Evolutionary conservation across 2,888 invertebrate genomes (phyloP).

Genomic region (Pseudococcus jackbeardsleyi): DNA sequence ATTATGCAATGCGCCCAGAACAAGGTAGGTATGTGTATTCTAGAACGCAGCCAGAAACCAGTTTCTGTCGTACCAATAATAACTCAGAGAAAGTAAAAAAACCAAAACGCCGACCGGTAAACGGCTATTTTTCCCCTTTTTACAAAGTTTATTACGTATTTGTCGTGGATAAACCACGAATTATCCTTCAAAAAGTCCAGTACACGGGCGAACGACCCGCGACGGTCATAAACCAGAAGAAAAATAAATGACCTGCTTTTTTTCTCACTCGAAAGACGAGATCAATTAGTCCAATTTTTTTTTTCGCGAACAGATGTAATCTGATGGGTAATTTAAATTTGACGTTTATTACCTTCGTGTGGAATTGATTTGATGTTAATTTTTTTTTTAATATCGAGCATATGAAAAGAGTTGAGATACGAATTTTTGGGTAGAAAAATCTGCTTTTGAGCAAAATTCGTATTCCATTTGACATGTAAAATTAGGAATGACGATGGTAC

Average conservation of each 20-base stretch:
- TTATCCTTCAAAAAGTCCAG: slow-evolving; percentile 61
- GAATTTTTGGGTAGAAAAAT: neutral
- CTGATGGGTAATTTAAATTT: neutral
- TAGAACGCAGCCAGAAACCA: slow-evolving; percentile 58
- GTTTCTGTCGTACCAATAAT: slow-evolving; percentile 59
- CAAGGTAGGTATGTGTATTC: slow-evolving; percentile 58
- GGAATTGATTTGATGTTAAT: neutral
- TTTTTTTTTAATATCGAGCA: neutral
- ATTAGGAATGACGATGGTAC: neutral
- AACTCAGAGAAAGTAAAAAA: slow-evolving; percentile 62
- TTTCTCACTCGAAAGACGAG: neutral
- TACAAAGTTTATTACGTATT: slow-evolving; percentile 39
- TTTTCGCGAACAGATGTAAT: neutral
- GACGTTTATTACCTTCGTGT: neutral
- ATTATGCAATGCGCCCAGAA: slow-evolving; percentile 46
- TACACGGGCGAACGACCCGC: slow-evolving; percentile 48
- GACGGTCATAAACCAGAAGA: slow-evolving; percentile 21
- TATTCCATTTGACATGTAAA: slow-evolving; percentile 4
- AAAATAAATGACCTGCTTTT: slow-evolving; percentile 45
- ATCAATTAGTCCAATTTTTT: slow-evolving; percentile 49
- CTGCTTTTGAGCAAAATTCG: neutral
- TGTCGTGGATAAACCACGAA: slow-evolving; percentile 54
- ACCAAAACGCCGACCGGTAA: slow-evolving; percentile 30
- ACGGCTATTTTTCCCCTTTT: slow-evolving; percentile 51
- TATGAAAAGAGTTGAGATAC: neutral